These are phyloP conservation scores for Opisthocomus hoazin DNA, from an alignment of 2,113 vertebrate species.

Conservation along the genomic window DNA sequence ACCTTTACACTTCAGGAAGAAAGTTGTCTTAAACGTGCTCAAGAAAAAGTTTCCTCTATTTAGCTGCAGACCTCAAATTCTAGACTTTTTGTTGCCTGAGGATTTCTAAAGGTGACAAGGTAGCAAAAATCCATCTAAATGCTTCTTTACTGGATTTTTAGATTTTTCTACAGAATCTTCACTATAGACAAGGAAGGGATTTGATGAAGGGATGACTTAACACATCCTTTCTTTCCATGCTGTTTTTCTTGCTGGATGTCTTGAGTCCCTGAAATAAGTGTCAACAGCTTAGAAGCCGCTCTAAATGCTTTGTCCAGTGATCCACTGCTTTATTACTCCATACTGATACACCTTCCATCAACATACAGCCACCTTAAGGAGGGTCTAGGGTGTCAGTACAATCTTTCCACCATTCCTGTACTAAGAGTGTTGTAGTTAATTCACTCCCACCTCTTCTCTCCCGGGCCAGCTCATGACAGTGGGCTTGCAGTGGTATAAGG, in stretches of 20 bases:
- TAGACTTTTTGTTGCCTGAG: neutral
- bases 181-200: neutral
- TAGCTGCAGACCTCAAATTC: fast-evolving
- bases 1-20: neutral
- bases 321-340: neutral
- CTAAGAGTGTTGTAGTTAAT: neutral
- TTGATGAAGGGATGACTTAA: neutral
- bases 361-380: neutral
- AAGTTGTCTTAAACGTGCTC: neutral
- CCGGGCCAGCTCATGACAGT: neutral
- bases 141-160: neutral
- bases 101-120: neutral
- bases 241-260: neutral
- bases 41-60: neutral
- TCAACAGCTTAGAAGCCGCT: neutral
- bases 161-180: neutral
- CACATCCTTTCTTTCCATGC: neutral
- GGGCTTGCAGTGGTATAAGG: neutral
- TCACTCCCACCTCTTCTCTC: neutral
- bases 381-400: neutral
- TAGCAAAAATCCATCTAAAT: neutral
- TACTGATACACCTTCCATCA: neutral
- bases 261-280: neutral
- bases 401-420: neutral
- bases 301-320: neutral